phyloP scores from a whole-genome alignment of 2,888 invertebrate species.

The Electrophaes corylata region DNA sequence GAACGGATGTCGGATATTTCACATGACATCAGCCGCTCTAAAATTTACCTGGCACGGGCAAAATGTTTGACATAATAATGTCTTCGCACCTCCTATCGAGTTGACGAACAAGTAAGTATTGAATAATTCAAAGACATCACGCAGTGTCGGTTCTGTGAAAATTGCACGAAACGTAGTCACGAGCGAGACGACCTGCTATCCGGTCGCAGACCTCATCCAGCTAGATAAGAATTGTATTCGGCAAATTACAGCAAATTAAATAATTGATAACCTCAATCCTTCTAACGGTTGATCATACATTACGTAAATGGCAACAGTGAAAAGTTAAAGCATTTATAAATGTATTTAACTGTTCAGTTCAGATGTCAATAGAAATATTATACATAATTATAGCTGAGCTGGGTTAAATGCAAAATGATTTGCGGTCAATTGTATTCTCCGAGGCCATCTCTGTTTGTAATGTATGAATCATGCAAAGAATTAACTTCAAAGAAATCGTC shows the following conservation, averaged over 20 bases:
- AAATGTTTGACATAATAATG: constrained; percentile 27
- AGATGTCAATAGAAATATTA: constrained; percentile 4
- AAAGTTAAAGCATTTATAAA: constrained; percentile 16
- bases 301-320: constrained; percentile 14
- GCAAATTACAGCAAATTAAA: constrained; percentile 13
- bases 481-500: constrained; percentile 45
- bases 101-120: constrained; percentile 24
- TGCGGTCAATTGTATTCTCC: constrained; percentile 53
- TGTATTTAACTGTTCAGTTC: constrained; percentile 1
- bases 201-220: constrained; percentile 52
- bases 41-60: constrained; percentile 41
- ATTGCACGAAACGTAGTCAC: constrained; percentile 49
- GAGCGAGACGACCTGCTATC: constrained; percentile 28
- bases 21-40: constrained; percentile 41
- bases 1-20: constrained; percentile 48
- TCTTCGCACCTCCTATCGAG: constrained; percentile 19
- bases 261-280: constrained; percentile 27
- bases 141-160: constrained; percentile 41
- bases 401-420: constrained; percentile 45
- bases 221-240: constrained; percentile 45
- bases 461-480: constrained; percentile 59
- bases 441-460: constrained; percentile 59
- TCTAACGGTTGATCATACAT: constrained; percentile 20
- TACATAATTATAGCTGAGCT: not conserved
- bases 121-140: constrained; percentile 42